A percentile compares a stretch with the other conserved stretches of the same genome.
Evolutionary conservation across 1,140 invertebrate species (phyloP).

Genomic region (Heliconius nattereri): DNA sequence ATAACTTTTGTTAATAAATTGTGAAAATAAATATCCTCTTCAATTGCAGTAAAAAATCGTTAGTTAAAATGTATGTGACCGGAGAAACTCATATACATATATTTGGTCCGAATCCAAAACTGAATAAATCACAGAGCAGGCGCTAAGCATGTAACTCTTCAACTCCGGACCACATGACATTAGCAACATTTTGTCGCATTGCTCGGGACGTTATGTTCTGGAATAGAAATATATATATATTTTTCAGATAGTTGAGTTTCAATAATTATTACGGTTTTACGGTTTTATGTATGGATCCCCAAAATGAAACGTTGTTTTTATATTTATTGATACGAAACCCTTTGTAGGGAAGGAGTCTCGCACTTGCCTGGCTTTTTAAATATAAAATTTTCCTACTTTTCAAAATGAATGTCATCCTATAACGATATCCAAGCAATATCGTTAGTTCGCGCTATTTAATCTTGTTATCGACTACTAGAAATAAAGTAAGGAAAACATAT

Average conservation of each 20-base stretch:
- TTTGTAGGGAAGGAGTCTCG: no score
- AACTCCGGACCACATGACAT: constrained; percentile 66
- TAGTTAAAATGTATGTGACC: no score
- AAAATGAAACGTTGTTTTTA: no score
- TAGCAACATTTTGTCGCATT: constrained; percentile 59
- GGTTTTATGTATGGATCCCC: no score
- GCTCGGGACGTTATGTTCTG: constrained; percentile 44
- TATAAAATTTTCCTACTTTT: no score
- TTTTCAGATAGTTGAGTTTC: neutral
- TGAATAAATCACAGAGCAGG: constrained; percentile 64
- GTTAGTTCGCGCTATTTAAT: no score
- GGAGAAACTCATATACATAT: neutral
- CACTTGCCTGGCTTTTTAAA: no score
- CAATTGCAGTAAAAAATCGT: constrained; percentile 9
- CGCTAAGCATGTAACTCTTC: constrained; percentile 69
- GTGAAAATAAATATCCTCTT: neutral
- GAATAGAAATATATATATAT: constrained; percentile 33
- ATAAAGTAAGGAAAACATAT: no score
- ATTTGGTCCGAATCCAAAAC: constrained; percentile 54
- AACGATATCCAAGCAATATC: no score
- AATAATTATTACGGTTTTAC: neutral
- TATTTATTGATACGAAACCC: no score
- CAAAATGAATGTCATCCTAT: no score
- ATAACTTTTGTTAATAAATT: neutral
- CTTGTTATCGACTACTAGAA: no score